Conservation (phyloP, 2,888 invertebrate genomes). For the Dastarcus helophoroides region DNA sequence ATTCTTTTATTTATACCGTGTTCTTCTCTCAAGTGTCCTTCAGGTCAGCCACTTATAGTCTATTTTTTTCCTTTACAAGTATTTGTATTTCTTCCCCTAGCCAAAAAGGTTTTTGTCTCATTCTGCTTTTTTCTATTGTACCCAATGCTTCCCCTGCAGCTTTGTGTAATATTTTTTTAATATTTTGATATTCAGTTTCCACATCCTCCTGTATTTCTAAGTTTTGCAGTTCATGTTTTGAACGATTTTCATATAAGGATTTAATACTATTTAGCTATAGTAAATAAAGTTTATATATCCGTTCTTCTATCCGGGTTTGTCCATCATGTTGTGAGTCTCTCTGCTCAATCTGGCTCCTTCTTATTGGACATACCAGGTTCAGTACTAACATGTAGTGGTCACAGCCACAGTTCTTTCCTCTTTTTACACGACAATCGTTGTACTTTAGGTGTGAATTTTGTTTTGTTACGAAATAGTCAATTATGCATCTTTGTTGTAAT, state of each 20-base stretch:
- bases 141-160: background rate
- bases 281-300: too few species aligned
- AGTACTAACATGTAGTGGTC: background rate
- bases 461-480: conserved; percentile 1
- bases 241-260: background rate
- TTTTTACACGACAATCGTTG: conserved; percentile 1
- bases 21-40: too few species aligned
- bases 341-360: too few species aligned
- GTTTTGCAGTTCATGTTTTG: too few species aligned
- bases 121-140: too few species aligned
- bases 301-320: too few species aligned
- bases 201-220: too few species aligned
- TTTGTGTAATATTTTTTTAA: background rate
- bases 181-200: too few species aligned
- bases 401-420: conserved; percentile 2
- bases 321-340: too few species aligned
- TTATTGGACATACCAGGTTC: background rate
- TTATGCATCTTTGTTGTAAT: conserved; percentile 1
- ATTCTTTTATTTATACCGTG: too few species aligned
- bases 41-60: background rate
- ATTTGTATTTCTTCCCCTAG: background rate
- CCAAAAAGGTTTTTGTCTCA: too few species aligned
- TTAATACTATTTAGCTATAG: background rate
- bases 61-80: conserved; percentile 1
- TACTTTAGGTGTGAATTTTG: too few species aligned